These are phyloP conservation scores for Argyrosomus regius DNA, from an alignment of 2,797 vertebrate species.

Conservation along the genomic window DNA sequence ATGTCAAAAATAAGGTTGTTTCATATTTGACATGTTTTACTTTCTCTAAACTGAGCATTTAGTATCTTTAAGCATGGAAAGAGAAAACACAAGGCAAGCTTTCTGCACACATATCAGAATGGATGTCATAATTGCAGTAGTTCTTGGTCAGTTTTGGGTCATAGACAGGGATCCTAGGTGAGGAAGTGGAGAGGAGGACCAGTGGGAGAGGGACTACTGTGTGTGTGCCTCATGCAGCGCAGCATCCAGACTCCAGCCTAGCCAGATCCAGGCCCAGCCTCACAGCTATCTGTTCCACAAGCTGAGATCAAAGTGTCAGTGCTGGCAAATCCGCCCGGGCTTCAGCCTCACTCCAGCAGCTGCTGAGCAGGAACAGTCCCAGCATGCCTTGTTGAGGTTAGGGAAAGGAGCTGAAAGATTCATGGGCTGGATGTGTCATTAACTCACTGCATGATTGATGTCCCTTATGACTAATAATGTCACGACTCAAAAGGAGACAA, in stretches of 20 bases:
- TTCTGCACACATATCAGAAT: not conserved
- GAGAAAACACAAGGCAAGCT: not conserved
- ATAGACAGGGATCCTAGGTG: not conserved
- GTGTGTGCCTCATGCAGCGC: slow-evolving; percentile 22
- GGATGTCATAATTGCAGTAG: not conserved
- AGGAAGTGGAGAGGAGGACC: not conserved
- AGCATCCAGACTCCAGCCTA: slow-evolving; percentile 60
- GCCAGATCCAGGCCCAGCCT: slow-evolving; percentile 74
- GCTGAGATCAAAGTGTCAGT: slow-evolving; percentile 86
- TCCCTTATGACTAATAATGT: slow-evolving; percentile 81
- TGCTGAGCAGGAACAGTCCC: slow-evolving; percentile 84
- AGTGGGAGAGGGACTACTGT: slow-evolving; percentile 43
- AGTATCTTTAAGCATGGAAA: not conserved
- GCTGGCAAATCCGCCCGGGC: slow-evolving; percentile 69
- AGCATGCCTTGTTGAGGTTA: slow-evolving; percentile 76
- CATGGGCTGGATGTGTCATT: slow-evolving; percentile 87
- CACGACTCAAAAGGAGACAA: slow-evolving; percentile 81
- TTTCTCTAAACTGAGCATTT: not conserved
- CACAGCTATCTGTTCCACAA: slow-evolving; percentile 84
- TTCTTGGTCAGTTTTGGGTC: slow-evolving; percentile 23
- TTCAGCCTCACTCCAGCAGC: slow-evolving; percentile 77
- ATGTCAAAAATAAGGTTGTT: not conserved
- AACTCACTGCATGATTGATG: slow-evolving; percentile 88
- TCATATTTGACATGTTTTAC: not conserved
- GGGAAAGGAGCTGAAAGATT: slow-evolving; percentile 82